phyloP scores from a whole-genome alignment of 2,888 invertebrate genomes.

The Orthosia gracilis region DNA sequence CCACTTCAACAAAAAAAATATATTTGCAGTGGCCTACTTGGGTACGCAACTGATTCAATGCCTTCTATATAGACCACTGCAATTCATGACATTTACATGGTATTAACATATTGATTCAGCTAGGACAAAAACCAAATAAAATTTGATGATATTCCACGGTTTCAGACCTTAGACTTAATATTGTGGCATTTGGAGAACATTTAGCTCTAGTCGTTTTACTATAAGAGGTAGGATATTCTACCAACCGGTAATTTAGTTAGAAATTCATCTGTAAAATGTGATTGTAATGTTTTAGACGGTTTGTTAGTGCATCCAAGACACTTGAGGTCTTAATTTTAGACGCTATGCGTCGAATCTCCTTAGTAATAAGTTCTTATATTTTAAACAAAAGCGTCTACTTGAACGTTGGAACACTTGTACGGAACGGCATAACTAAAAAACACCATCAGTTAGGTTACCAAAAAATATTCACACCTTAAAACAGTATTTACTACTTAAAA shows the following conservation, averaged over 20 bases:
- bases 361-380: constrained; percentile 30
- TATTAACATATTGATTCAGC: background rate
- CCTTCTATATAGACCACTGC: too few relatives aligned
- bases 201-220: constrained; percentile 9
- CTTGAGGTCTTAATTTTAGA: constrained; percentile 26
- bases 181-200: constrained; percentile 15
- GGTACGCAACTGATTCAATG: too few relatives aligned
- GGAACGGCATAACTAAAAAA: background rate
- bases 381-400: constrained; percentile 31
- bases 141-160: background rate
- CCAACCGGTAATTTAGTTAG: fast-evolving
- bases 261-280: background rate
- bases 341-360: constrained; percentile 56
- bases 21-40: too few relatives aligned
- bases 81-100: too few relatives aligned
- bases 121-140: background rate
- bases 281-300: background rate
- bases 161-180: background rate
- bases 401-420: background rate
- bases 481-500: too few relatives aligned
- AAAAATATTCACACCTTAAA: too few relatives aligned
- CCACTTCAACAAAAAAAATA: too few relatives aligned
- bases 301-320: constrained; percentile 41
- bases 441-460: too few relatives aligned
- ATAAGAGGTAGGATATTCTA: background rate